These are phyloP conservation scores for Symphodus melops DNA, from an alignment of 2,113 vertebrate genomes.

Conservation along the genomic window DNA sequence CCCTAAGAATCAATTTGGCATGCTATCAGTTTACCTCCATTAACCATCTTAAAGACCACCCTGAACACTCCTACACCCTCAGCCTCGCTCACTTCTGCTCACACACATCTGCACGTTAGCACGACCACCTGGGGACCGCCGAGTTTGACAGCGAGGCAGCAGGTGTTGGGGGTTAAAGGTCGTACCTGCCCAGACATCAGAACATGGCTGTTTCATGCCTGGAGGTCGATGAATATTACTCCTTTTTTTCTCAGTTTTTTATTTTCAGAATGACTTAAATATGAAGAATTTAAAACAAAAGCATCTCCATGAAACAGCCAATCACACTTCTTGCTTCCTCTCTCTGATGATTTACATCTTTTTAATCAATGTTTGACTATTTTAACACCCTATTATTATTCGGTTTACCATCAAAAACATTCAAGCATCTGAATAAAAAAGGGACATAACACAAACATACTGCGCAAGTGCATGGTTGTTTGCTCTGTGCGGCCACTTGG, in stretches of 20 bases:
- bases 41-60: conserved; percentile 35
- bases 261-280: not conserved
- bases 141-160: conserved; percentile 5
- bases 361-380: too few species aligned
- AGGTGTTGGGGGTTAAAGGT: conserved; percentile 45
- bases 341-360: too few species aligned
- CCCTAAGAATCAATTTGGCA: conserved; percentile 21
- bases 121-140: conserved; percentile 48
- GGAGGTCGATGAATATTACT: not conserved
- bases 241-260: not conserved
- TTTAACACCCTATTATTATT: not conserved
- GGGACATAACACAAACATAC: not conserved
- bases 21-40: conserved; percentile 8
- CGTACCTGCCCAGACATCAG: conserved; percentile 14
- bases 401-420: not conserved
- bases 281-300: too few species aligned
- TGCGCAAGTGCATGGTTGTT: not conserved
- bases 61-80: not conserved
- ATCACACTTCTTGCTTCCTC: too few species aligned
- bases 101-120: not conserved
- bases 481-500: conserved; percentile 56
- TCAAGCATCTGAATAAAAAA: not conserved
- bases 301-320: too few species aligned
- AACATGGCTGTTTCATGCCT: not conserved
- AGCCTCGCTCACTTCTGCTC: not conserved